Conservation (phyloP, 2,113 vertebrate species). For the Lathamus discolor region DNA sequence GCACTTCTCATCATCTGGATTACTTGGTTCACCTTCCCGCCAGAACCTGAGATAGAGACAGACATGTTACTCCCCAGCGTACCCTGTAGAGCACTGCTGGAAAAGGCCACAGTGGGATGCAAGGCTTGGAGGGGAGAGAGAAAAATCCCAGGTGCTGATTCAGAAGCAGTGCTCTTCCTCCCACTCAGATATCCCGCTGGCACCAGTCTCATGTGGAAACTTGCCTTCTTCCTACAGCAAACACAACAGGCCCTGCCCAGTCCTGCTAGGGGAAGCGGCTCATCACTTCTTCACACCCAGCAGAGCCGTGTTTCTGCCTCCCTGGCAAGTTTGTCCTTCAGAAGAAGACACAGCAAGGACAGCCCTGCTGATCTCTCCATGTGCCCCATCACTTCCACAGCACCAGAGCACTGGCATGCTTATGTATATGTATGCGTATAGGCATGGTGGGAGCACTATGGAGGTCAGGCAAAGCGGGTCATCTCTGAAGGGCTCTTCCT, state of each 20-base stretch:
- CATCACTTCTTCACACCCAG: not conserved
- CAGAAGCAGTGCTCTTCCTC: not conserved
- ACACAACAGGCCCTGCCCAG: not conserved
- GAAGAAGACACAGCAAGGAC: not conserved
- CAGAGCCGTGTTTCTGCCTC: not conserved
- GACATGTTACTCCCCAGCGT: not conserved
- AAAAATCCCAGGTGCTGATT: not conserved
- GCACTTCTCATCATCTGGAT: fast-evolving
- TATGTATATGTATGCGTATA: fast-evolving
- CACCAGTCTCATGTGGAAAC: not conserved
- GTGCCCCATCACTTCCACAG: not conserved
- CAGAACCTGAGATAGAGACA: constrained; percentile 29
- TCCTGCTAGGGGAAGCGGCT: not conserved
- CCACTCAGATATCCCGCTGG: not conserved
- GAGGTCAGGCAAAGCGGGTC: not conserved
- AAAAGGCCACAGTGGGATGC: not conserved
- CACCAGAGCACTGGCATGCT: not conserved
- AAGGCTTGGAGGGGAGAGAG: not conserved
- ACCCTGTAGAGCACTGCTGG: not conserved
- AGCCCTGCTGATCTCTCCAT: not conserved
- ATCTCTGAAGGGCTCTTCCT: not conserved
- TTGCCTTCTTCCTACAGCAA: not conserved
- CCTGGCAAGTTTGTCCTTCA: not conserved
- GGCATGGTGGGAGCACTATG: no score
- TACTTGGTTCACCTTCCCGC: fast-evolving